Percentiles rank a stretch among this genome's conserved stretches.
Conservation (phyloP, 2,113 vertebrate species). For the Fukomys damarensis region DNA sequence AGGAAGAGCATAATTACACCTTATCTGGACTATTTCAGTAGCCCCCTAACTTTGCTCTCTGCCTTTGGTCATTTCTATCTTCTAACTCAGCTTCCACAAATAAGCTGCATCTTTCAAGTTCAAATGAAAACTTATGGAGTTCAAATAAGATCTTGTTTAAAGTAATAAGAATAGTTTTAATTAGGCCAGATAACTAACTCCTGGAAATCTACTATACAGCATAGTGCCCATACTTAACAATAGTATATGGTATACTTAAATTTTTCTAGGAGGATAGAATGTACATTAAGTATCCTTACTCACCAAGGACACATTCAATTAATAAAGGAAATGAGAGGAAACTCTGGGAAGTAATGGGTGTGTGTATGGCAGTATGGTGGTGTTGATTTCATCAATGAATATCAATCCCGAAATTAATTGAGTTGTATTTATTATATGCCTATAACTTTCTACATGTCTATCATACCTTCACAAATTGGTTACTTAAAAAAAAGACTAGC, state of each 20-base stretch:
- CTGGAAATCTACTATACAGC: background rate
- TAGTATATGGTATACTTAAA: background rate
- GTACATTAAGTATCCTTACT: background rate
- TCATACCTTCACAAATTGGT: background rate
- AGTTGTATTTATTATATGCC: background rate
- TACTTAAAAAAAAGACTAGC: background rate
- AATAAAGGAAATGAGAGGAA: background rate
- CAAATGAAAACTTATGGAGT: background rate
- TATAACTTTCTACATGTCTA: background rate
- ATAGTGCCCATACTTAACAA: background rate
- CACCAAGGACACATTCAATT: background rate
- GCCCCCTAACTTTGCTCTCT: background rate
- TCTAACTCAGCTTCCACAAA: background rate
- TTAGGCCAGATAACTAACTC: background rate
- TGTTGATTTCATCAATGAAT: background rate
- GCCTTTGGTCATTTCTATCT: background rate
- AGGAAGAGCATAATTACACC: background rate
- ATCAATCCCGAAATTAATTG: background rate
- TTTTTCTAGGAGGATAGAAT: background rate
- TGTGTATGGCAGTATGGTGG: background rate
- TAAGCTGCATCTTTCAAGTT: background rate
- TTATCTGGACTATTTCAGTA: background rate
- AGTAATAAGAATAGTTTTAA: background rate
- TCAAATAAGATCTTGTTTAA: background rate
- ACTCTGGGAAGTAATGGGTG: accelerated